These are phyloP conservation scores for Candoia aspera DNA, from an alignment of 2,113 vertebrate genomes.

Conservation along the genomic window DNA sequence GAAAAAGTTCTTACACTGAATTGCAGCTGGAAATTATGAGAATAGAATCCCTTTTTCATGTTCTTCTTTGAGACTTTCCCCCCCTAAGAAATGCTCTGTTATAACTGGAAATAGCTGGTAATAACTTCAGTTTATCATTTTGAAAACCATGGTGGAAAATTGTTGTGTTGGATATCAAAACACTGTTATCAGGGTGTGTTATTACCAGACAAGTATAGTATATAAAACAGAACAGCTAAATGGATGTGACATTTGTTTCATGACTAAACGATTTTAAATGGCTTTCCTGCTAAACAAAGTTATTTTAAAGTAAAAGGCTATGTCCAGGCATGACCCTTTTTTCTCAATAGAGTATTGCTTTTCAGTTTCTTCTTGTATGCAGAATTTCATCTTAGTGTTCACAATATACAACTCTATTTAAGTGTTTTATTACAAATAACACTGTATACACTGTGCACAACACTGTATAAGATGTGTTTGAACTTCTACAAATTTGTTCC, in stretches of 20 bases:
- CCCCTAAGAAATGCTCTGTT: background rate
- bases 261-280: background rate
- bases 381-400: background rate
- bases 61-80: background rate
- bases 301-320: background rate
- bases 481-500: background rate
- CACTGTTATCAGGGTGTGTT: background rate
- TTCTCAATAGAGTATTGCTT: background rate
- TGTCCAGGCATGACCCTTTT: background rate
- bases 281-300: background rate
- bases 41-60: background rate
- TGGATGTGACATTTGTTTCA: background rate
- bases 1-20: constrained; percentile 54
- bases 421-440: background rate
- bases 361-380: background rate
- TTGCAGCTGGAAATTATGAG: constrained; percentile 56
- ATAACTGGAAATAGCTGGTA: background rate
- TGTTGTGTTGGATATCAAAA: background rate
- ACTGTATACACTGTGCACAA: background rate
- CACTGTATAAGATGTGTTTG: background rate
- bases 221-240: background rate
- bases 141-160: background rate
- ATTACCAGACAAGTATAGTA: background rate
- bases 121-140: background rate
- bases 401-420: background rate